These are phyloP conservation scores for Myotis davidii DNA, from an alignment of 2,113 vertebrate species.

Conservation along the genomic window DNA sequence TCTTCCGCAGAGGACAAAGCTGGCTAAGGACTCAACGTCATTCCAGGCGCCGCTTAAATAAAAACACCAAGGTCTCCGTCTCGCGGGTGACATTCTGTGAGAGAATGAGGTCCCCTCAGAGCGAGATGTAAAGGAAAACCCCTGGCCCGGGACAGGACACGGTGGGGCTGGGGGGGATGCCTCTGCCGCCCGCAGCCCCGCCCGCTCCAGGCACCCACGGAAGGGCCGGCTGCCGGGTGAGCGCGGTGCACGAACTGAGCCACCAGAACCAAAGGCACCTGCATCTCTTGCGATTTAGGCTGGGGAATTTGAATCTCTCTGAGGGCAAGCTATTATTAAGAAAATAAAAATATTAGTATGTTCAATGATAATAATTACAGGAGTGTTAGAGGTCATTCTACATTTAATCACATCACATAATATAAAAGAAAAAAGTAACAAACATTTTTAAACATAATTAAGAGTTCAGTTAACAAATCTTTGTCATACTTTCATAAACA, in stretches of 20 bases:
- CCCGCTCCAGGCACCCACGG: neutral
- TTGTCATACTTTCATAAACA: conserved; percentile 83
- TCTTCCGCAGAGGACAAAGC: neutral
- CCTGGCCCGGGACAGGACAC: neutral
- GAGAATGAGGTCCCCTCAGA: conserved; percentile 35
- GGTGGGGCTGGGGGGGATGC: neutral
- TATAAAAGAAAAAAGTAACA: conserved; percentile 75
- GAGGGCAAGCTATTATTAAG: conserved; percentile 56
- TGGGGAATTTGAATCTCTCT: conserved; percentile 60
- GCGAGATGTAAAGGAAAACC: neutral
- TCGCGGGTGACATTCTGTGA: conserved; percentile 33
- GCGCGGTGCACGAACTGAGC: conserved; percentile 59
- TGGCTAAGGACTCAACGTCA: neutral
- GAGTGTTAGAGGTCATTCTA: conserved; percentile 84
- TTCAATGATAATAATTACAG: conserved; percentile 79
- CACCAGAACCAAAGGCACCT: conserved; percentile 56
- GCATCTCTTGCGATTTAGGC: conserved; percentile 48
- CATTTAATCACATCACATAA: conserved; percentile 84
- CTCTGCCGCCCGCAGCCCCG: conserved; percentile 58
- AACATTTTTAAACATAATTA: conserved; percentile 83
- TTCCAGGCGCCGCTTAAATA: neutral
- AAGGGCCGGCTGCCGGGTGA: neutral
- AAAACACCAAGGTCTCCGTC: conserved; percentile 54
- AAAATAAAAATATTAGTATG: conserved; percentile 63
- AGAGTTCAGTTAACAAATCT: conserved; percentile 80